A percentile compares a stretch with the other conserved stretches of the same genome.
phyloP scores from a whole-genome alignment of 2,888 invertebrate species.

The Nemotelus pantherinus region DNA sequence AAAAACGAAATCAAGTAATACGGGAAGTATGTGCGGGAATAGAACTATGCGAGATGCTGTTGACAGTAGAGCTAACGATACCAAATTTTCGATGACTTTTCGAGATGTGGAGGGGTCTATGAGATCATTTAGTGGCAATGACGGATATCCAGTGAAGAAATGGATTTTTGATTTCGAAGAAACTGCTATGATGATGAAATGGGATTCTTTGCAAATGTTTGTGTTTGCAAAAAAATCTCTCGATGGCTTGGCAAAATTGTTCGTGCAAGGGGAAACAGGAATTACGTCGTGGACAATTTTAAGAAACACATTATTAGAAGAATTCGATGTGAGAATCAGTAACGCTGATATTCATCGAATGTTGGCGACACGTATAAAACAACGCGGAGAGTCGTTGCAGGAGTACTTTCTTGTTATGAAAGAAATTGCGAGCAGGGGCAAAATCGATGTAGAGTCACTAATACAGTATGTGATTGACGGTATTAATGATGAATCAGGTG shows the following conservation, averaged over 20 bases:
- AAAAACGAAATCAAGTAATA: not conserved
- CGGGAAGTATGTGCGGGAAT: not conserved
- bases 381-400: not conserved
- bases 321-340: not conserved
- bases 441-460: not conserved
- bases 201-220: conserved; percentile 12
- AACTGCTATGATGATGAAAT: conserved; percentile 10
- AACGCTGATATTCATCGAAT: not conserved
- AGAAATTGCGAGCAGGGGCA: not conserved
- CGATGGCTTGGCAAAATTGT: not conserved
- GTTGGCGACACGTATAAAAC: no score
- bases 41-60: not conserved
- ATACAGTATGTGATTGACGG: not conserved
- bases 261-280: no score
- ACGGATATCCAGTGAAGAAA: no score
- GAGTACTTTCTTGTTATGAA: not conserved
- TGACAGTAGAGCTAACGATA: not conserved
- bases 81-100: not conserved
- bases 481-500: not conserved
- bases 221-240: conserved; percentile 34
- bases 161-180: no score
- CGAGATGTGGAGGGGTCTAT: not conserved
- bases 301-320: no score
- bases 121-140: not conserved
- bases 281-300: no score